phyloP scores from a whole-genome alignment of 1,140 invertebrate genomes.

The Geopemphigus sp. region DNA sequence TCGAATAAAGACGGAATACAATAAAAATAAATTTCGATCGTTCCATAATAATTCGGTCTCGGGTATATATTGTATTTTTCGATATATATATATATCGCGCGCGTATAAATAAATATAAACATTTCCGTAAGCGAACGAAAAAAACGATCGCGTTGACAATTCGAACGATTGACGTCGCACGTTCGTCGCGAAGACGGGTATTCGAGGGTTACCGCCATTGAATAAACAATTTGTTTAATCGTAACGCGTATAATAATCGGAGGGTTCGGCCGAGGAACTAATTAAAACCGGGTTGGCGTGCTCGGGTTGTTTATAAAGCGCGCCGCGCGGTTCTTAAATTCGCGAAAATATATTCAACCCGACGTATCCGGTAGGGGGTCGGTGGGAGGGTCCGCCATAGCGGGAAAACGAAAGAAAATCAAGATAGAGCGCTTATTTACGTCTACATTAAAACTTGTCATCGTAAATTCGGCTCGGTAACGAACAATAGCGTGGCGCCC shows the following conservation, averaged over 20 bases:
- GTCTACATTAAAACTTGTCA: slow-evolving; percentile 31
- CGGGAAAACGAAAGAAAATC: not conserved
- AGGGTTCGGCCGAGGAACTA: slow-evolving; percentile 18
- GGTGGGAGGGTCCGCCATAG: not conserved
- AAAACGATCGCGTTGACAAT: not conserved
- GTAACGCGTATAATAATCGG: slow-evolving; percentile 17
- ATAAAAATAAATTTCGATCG: not conserved
- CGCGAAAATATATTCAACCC: slow-evolving; percentile 13
- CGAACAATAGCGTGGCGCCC: slow-evolving; percentile 24
- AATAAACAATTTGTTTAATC: slow-evolving; percentile 19
- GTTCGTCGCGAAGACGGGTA: not conserved
- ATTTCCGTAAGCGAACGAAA: too few species aligned
- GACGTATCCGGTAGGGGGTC: not conserved
- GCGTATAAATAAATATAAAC: not conserved
- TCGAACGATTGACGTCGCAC: not conserved
- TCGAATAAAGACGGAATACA: not conserved
- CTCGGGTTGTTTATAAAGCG: slow-evolving; percentile 1
- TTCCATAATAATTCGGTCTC: not conserved
- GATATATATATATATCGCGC: not conserved
- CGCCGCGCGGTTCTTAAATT: slow-evolving; percentile 1
- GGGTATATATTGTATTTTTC: not conserved
- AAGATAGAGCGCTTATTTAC: slow-evolving; percentile 24
- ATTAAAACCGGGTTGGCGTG: slow-evolving; percentile 24
- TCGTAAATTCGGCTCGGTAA: slow-evolving; percentile 11
- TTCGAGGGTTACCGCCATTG: slow-evolving; percentile 14